A percentile compares a stretch with the other conserved stretches of the same genome.
These are phyloP conservation scores for Allacma fusca DNA, from an alignment of 2,888 invertebrate species.

Conservation along the genomic window DNA sequence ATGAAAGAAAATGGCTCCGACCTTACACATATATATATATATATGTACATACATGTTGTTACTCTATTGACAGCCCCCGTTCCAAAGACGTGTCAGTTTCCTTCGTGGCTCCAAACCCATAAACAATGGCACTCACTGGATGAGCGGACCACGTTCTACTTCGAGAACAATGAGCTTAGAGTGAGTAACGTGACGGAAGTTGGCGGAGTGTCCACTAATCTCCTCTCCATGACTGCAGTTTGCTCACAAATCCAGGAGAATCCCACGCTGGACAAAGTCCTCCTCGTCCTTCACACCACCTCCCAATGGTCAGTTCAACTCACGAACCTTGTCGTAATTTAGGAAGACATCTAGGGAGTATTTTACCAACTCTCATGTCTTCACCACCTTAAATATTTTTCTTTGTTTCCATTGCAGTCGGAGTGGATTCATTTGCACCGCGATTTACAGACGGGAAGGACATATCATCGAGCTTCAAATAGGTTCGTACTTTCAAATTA, in stretches of 20 bases:
- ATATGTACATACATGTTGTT: too few species aligned
- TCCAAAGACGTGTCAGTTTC: slow-evolving; percentile 83
- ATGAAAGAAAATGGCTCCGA: too few species aligned
- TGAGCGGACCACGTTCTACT: slow-evolving; percentile 83
- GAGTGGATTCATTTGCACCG: slow-evolving; percentile 87
- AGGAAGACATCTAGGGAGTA: background rate
- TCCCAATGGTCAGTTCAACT: slow-evolving; percentile 72
- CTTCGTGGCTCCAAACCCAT: slow-evolving; percentile 83
- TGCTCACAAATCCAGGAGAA: slow-evolving; percentile 59
- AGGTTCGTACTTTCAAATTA: too few species aligned
- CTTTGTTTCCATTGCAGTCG: slow-evolving; percentile 67
- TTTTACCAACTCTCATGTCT: background rate
- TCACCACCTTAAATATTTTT: background rate
- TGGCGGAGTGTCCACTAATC: slow-evolving; percentile 51
- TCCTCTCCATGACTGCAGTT: slow-evolving; percentile 56
- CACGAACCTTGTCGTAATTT: background rate
- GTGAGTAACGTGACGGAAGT: slow-evolving; percentile 50
- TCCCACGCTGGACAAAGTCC: slow-evolving; percentile 67
- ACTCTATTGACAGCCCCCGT: slow-evolving; percentile 69
- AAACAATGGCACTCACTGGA: slow-evolving; percentile 89
- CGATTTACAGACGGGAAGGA: slow-evolving; percentile 83
- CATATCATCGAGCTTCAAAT: slow-evolving; percentile 89
- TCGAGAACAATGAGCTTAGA: slow-evolving; percentile 65
- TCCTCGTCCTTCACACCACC: slow-evolving; percentile 74
- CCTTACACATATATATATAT: too few species aligned